phyloP scores from a whole-genome alignment of 2,888 invertebrate species.

The Aspidapion aeneum region DNA sequence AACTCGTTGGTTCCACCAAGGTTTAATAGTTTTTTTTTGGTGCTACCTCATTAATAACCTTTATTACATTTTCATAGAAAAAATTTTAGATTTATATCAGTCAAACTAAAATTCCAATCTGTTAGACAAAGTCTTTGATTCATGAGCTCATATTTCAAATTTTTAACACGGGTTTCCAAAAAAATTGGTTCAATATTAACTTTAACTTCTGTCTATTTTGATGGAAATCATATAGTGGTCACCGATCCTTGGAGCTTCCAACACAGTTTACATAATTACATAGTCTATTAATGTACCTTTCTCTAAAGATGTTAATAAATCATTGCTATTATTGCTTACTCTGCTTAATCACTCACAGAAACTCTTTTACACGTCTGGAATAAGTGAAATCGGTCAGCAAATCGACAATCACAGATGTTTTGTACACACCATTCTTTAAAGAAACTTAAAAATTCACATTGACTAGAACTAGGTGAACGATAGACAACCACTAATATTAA shows the following conservation, averaged over 20 bases:
- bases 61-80: background rate
- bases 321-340: background rate
- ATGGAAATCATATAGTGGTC: too few species aligned
- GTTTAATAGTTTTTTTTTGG: background rate
- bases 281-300: background rate
- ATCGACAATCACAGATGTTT: background rate
- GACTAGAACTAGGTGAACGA: background rate
- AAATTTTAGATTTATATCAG: background rate
- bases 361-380: background rate
- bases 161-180: background rate
- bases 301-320: background rate
- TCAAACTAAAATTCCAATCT: background rate
- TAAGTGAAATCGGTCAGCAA: background rate
- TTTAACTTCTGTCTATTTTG: background rate
- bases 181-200: background rate
- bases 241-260: too few species aligned
- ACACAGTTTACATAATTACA: background rate
- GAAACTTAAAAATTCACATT: background rate
- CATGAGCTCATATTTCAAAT: background rate
- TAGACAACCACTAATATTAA: background rate
- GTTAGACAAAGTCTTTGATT: background rate
- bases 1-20: background rate
- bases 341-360: background rate
- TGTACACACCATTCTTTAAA: background rate
- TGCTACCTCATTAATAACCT: background rate